Percentiles rank a stretch among this genome's conserved stretches.
These are phyloP conservation scores for Tetragonula clypearis DNA, from an alignment of 1,140 invertebrate species.

Conservation along the genomic window DNA sequence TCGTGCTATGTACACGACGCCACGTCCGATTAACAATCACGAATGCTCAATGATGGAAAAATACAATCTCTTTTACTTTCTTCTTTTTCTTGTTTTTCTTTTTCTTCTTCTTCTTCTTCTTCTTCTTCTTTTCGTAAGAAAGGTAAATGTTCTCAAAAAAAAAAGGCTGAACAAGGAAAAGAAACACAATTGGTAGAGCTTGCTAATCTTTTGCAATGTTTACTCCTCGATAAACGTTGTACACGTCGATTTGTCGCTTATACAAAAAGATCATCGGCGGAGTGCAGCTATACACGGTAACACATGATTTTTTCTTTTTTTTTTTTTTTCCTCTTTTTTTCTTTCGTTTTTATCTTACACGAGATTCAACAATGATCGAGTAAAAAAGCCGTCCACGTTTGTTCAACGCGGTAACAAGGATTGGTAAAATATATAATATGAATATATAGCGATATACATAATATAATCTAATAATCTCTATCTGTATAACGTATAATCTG, in stretches of 20 bases:
- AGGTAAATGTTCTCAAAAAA: slow-evolving; percentile 3
- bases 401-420: slow-evolving; percentile 77
- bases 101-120: neutral
- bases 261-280: slow-evolving; percentile 75
- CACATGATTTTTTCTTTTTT: slow-evolving; percentile 59
- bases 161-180: slow-evolving; percentile 34
- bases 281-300: slow-evolving; percentile 78
- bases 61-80: neutral
- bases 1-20: slow-evolving; percentile 9
- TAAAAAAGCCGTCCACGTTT: slow-evolving; percentile 78
- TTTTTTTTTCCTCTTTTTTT: slow-evolving; percentile 27
- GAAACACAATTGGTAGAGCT: slow-evolving; percentile 70
- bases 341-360: slow-evolving; percentile 74
- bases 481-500: slow-evolving; percentile 68
- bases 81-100: neutral
- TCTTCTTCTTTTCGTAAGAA: neutral
- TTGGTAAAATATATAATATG: slow-evolving; percentile 78
- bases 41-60: neutral
- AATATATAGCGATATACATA: slow-evolving; percentile 72
- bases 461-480: slow-evolving; percentile 74
- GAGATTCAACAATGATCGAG: slow-evolving; percentile 81
- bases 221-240: slow-evolving; percentile 72
- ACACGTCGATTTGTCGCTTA: slow-evolving; percentile 70
- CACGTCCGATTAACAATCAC: neutral
- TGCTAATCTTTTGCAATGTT: slow-evolving; percentile 73